phyloP scores from a whole-genome alignment of 2,113 vertebrate genomes.

The Isichthys henryi region DNA sequence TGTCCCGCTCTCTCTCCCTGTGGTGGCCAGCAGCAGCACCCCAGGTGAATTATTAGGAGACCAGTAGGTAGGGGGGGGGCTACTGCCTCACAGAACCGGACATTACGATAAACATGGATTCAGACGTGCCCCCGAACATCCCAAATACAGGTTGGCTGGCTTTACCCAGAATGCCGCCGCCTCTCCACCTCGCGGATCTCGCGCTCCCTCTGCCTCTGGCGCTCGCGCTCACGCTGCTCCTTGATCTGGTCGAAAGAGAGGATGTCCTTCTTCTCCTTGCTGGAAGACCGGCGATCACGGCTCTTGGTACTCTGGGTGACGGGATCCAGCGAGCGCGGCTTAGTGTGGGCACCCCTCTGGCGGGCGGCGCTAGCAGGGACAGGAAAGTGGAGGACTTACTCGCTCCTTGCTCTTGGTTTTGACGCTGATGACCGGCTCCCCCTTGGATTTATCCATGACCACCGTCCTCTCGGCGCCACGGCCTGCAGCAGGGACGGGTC shows the following conservation, averaged over 20 bases:
- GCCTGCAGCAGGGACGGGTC: slow-evolving; percentile 30
- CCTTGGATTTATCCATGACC: slow-evolving; percentile 95
- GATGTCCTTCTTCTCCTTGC: slow-evolving; percentile 88
- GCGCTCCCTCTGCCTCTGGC: slow-evolving; percentile 84
- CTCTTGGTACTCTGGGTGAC: slow-evolving; percentile 77
- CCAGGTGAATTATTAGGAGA: neutral
- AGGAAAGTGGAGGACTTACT: slow-evolving; percentile 37
- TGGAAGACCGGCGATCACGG: slow-evolving; percentile 76
- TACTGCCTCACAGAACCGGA: neutral
- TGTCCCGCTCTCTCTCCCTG: slow-evolving; percentile 59
- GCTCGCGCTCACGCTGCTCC: slow-evolving; percentile 84
- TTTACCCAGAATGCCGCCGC: slow-evolving; percentile 64
- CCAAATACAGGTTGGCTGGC: neutral
- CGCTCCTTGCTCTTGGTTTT: slow-evolving; percentile 76
- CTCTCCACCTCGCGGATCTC: slow-evolving; percentile 87
- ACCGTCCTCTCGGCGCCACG: slow-evolving; percentile 79
- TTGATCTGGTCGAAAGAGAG: slow-evolving; percentile 96
- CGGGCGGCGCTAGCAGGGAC: too few relatives aligned
- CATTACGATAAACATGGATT: neutral
- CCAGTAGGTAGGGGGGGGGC: neutral
- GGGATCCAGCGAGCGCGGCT: neutral
- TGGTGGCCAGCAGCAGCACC: too few relatives aligned
- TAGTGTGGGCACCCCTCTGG: neutral
- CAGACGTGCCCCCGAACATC: neutral
- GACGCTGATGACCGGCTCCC: slow-evolving; percentile 92